These are phyloP conservation scores for Lycaon pictus DNA, from an alignment of 2,113 vertebrate genomes.

Conservation along the genomic window DNA sequence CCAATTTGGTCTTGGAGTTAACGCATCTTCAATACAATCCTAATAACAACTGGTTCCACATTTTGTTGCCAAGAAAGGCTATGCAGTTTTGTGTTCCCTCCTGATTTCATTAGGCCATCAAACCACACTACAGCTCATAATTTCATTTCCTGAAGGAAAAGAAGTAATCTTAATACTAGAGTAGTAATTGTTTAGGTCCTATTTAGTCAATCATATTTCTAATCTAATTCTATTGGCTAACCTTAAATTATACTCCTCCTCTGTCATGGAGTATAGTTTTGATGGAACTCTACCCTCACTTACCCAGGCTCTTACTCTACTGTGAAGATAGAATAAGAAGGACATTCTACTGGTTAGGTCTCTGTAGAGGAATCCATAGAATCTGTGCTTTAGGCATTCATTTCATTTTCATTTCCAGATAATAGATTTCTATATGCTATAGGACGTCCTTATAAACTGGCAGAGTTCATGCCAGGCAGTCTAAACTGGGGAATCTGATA, in stretches of 20 bases:
- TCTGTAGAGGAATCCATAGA: neutral
- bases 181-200: neutral
- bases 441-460: neutral
- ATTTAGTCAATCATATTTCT: slow-evolving; percentile 5
- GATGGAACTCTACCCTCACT: neutral
- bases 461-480: neutral
- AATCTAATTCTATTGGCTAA: neutral
- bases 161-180: slow-evolving; percentile 38
- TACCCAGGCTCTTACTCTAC: neutral
- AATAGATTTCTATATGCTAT: neutral
- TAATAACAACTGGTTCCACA: neutral
- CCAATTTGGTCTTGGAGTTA: neutral
- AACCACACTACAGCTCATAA: neutral
- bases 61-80: slow-evolving; percentile 30
- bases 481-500: neutral
- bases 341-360: slow-evolving; percentile 5
- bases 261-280: neutral
- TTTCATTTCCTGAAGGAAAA: slow-evolving; percentile 64
- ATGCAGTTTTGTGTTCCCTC: neutral
- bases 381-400: neutral
- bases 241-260: slow-evolving; percentile 31
- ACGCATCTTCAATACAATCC: neutral
- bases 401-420: slow-evolving; percentile 56
- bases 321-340: slow-evolving; percentile 21
- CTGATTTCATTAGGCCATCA: slow-evolving; percentile 47